Evolutionary conservation across 2,888 invertebrate genomes (phyloP).

Genomic region (Epirrhoe alternata): DNA sequence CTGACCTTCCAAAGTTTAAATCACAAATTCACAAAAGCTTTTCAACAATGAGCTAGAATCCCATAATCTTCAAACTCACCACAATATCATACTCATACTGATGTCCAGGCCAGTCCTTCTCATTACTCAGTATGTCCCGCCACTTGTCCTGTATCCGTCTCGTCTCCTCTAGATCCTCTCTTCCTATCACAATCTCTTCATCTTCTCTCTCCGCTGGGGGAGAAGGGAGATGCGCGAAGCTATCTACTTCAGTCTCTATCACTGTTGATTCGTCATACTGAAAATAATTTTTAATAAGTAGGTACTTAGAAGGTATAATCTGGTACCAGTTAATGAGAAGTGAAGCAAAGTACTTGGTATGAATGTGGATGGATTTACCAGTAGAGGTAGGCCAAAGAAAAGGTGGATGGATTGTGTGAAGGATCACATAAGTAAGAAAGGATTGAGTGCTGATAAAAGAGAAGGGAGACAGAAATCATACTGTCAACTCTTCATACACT

Average conservation of each 20-base stretch:
- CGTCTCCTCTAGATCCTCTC: constrained; percentile 74
- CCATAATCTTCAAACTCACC: constrained; percentile 57
- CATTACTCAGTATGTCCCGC: constrained; percentile 88
- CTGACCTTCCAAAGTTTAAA: too few relatives aligned
- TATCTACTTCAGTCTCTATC: constrained; percentile 88
- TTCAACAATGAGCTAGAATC: too few relatives aligned
- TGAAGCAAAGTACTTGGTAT: too few relatives aligned
- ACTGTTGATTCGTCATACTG: constrained; percentile 89
- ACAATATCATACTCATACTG: constrained; percentile 89
- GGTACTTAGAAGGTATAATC: background rate
- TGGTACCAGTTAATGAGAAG: too few relatives aligned
- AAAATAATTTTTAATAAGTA: constrained; percentile 31
- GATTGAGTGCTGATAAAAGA: too few relatives aligned
- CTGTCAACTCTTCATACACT: too few relatives aligned
- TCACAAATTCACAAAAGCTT: too few relatives aligned
- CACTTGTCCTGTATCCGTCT: constrained; percentile 90
- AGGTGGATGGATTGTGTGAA: too few relatives aligned
- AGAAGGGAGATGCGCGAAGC: constrained; percentile 82
- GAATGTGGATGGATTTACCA: too few relatives aligned
- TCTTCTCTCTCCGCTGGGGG: constrained; percentile 80
- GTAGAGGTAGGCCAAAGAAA: too few relatives aligned
- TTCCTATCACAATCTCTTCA: constrained; percentile 87
- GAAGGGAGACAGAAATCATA: too few relatives aligned
- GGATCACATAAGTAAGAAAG: too few relatives aligned
- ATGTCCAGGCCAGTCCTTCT: constrained; percentile 78